Base-by-base conservation (phyloP, 2,888 invertebrate genomes). In the Cryptocephalus primarius region DNA sequence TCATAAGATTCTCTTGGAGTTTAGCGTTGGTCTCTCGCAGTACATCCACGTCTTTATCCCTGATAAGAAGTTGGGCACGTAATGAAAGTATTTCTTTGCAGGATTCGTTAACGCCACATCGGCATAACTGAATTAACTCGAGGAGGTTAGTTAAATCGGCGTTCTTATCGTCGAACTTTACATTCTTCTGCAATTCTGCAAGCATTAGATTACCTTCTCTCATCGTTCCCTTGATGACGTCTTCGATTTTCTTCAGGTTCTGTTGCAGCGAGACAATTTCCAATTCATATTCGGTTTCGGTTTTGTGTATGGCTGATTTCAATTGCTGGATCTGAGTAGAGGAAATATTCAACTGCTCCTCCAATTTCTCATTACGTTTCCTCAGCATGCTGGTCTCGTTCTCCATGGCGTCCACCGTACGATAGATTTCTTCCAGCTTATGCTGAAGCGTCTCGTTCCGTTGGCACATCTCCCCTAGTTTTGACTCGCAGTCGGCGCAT, bases 391-490 rank as follows among this genome's bases (percentile, higher is more conserved):
- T 49, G 2, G 66, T 33, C 41, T 61, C 59, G 6, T 55, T 55
- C 50, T 69, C 66, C 10, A 65, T 53, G 32, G 53, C 48, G 41
- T 61, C 60, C 8, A 65, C 49, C 53, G 62, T 59, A 22, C 53
- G 53, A 4, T 57, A 45, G 13, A 58, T 43, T 6, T 49, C 42
- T 12, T 56, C 57, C 8, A 63, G 42, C 52, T 62, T 66, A 1
- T 44, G 47, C 32, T 65, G 58, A 13, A 67, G 47, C 43, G 58
- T 60, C 44, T 66, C 60, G 45, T 67, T 68, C 45, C 61, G 64
- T 48, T 58, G 60, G 9, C 59, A 53, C 12, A 67, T 40, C 10
- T 60, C 50, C 31, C 56, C 54, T 2, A 57, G 42, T 47, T 60
- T 55, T 8, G 47, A 32, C 12, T 52, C 50, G 43, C 42, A 46